Percentiles rank a stretch among this genome's conserved stretches.
These are phyloP conservation scores for Charaxes varanes DNA, from an alignment of 1,140 invertebrate genomes.

Conservation along the genomic window DNA sequence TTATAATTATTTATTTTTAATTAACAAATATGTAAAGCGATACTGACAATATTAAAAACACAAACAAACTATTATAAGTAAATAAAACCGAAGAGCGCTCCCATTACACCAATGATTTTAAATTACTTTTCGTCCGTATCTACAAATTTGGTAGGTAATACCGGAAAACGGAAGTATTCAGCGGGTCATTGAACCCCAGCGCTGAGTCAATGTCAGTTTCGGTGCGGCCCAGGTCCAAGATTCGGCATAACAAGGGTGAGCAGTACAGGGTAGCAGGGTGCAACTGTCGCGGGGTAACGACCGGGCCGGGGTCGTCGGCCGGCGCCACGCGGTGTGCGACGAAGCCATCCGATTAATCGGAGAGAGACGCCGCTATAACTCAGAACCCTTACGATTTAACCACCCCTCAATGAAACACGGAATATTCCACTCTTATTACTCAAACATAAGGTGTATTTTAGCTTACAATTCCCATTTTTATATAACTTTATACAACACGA, in stretches of 20 bases:
- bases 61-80: not conserved
- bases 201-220: slow-evolving; percentile 67
- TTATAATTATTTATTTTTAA: no score
- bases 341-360: slow-evolving; percentile 64
- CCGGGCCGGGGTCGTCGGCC: slow-evolving; percentile 61
- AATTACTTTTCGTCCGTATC: slow-evolving; percentile 5
- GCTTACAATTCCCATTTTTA: slow-evolving; percentile 17
- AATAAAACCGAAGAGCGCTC: not conserved
- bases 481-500: slow-evolving; percentile 30
- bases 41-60: not conserved
- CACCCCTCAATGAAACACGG: slow-evolving; percentile 39
- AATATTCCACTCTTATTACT: slow-evolving; percentile 50
- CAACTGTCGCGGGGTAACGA: slow-evolving; percentile 63
- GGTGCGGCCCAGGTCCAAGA: slow-evolving; percentile 51
- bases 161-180: slow-evolving; percentile 52
- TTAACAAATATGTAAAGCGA: no score
- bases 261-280: slow-evolving; percentile 62
- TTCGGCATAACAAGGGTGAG: slow-evolving; percentile 65
- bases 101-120: not conserved
- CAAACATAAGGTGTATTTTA: slow-evolving; percentile 49
- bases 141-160: slow-evolving; percentile 33
- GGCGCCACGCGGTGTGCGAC: slow-evolving; percentile 60
- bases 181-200: slow-evolving; percentile 48
- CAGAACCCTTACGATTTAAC: slow-evolving; percentile 55
- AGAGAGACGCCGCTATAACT: slow-evolving; percentile 51